These are phyloP conservation scores for Amphipyra tragopoginis DNA, from an alignment of 2,888 invertebrate species.

Conservation along the genomic window DNA sequence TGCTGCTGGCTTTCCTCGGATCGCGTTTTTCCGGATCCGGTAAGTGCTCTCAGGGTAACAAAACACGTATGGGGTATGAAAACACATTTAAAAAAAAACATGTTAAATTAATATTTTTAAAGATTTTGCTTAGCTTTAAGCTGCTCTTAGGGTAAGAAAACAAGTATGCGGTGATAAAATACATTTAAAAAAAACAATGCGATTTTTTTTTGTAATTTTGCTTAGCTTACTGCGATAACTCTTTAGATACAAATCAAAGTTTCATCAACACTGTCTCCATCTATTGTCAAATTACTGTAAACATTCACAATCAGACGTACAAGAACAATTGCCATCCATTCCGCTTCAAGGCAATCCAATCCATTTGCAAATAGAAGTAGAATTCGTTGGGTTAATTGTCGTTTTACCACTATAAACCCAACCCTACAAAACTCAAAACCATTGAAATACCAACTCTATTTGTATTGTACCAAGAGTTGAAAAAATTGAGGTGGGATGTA, in stretches of 20 bases:
- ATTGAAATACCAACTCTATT: slow-evolving; percentile 53
- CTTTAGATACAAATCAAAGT: slow-evolving; percentile 25
- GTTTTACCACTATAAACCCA: slow-evolving; percentile 58
- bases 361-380: slow-evolving; percentile 85
- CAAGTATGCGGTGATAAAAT: no score
- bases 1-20: no score
- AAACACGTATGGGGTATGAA: no score
- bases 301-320: slow-evolving; percentile 62
- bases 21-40: no score
- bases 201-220: no score
- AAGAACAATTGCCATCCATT: slow-evolving; percentile 76
- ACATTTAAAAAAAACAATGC: no score
- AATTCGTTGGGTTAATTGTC: slow-evolving; percentile 84
- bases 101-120: no score
- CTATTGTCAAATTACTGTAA: slow-evolving; percentile 68
- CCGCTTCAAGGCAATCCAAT: slow-evolving; percentile 83
- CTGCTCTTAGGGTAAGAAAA: no score
- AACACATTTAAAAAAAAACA: no score
- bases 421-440: slow-evolving; percentile 1
- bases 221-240: slow-evolving; percentile 3
- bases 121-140: no score
- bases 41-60: no score
- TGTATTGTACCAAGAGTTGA: neutral
- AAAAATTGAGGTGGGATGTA: slow-evolving; percentile 2
- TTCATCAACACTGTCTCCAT: slow-evolving; percentile 42